Conservation (phyloP, 2,113 vertebrate species). For the Tichodroma muraria region DNA sequence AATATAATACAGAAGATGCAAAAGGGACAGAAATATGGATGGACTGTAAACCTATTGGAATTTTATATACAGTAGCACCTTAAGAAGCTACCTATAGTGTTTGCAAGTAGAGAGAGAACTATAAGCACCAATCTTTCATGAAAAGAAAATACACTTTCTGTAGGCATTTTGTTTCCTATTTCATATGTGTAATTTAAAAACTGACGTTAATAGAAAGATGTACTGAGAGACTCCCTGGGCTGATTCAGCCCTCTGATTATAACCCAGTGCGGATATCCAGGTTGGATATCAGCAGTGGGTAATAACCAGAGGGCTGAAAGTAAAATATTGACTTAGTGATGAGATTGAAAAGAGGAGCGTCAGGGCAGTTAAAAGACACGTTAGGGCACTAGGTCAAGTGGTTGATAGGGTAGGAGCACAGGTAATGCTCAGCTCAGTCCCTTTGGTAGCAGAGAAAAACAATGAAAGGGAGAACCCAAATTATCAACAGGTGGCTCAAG, state of each 20-base stretch:
- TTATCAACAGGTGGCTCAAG: neutral
- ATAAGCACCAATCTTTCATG: neutral
- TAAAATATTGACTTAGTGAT: no score
- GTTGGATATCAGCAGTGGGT: no score
- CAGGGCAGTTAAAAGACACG: neutral
- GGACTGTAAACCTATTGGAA: neutral
- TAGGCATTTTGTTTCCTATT: neutral
- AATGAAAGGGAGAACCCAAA: neutral
- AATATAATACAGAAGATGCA: neutral
- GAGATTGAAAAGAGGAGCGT: neutral
- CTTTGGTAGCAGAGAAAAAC: neutral
- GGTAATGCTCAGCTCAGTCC: neutral
- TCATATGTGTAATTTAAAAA: neutral
- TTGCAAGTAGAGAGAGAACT: neutral
- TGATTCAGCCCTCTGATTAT: neutral
- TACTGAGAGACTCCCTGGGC: rapidly evolving
- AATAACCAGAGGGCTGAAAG: no score
- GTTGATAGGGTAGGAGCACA: neutral
- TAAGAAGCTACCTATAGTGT: neutral
- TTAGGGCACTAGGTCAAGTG: no score
- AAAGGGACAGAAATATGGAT: neutral
- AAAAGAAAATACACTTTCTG: neutral
- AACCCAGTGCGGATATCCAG: neutral
- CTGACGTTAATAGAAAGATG: neutral
- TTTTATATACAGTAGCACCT: neutral